Evolutionary conservation across 2,888 invertebrate species (phyloP).

Genomic region (Xestoiulus laeticollis): DNA sequence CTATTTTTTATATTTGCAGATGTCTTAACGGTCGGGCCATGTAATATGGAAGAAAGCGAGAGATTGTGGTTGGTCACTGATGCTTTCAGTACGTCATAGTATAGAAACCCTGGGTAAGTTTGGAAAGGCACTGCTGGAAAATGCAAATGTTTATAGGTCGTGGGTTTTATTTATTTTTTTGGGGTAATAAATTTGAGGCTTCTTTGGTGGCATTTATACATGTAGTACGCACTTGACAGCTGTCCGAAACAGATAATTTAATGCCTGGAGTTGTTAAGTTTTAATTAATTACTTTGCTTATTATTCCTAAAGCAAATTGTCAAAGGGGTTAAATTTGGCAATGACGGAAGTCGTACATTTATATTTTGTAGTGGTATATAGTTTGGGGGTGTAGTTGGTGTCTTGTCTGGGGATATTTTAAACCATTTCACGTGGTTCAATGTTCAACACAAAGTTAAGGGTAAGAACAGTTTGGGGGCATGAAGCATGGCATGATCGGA

Average conservation of each 20-base stretch:
- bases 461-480: too few relatives aligned
- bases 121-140: background rate
- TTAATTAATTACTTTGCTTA: background rate
- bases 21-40: background rate
- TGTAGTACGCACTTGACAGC: background rate
- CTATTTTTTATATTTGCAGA: background rate
- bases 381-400: too few relatives aligned
- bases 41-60: constrained; percentile 26
- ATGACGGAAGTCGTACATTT: background rate
- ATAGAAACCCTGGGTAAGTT: background rate
- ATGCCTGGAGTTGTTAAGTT: background rate
- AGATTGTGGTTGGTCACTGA: background rate
- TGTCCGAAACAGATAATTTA: background rate
- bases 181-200: background rate
- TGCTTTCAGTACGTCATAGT: background rate
- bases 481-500: too few relatives aligned
- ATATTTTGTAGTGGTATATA: background rate
- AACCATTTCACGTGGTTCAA: background rate
- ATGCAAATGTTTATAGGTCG: background rate
- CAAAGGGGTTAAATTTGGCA: background rate
- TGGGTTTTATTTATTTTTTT: background rate
- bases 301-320: background rate
- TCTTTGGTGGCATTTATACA: background rate
- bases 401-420: background rate
- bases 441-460: too few relatives aligned